Base-by-base conservation (phyloP, 2,113 vertebrate species). In the Chitala chitala region DNA sequence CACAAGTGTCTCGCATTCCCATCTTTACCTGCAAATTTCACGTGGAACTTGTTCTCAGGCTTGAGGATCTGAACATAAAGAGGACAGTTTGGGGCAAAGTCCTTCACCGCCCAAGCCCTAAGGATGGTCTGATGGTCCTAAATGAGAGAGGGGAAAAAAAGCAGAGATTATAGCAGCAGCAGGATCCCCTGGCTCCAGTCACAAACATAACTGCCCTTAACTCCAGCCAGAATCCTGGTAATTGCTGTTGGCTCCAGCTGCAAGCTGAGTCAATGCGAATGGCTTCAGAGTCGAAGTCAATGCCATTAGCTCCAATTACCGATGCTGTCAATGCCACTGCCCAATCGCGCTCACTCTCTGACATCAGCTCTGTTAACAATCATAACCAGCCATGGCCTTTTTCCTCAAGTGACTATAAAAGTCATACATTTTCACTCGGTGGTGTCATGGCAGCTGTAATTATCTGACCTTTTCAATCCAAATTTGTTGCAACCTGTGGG, bases 61-160 rank as follows among this genome's bases (percentile, higher is more conserved):
- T 92, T 92, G 61, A 92, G 90, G 65, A 93, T 93, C 81, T 93
- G 92, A 63, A 93, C 91, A 7, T 92, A 93, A 8, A 93, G 83
- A 54, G 91, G 92, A 78, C 92, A 93, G 82, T 92, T 93, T 72
- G 92, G 92, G 74, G 92, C 92, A 0, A 93, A 90, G 81, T 92
- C 91, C 82, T 92, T 92, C 74, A 92, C 91, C 0, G 91, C 91
- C 90, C 91, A 92, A 53, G 91, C 92, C 54, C 92, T 85, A 24
- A 93, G 88, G 74, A 93, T 93, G 73, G 91, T 93, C 86, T 93
- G 92, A 72, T 93, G 92, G 83, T 93, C 92, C 92, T 93, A 82
- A 69, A 66, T 55, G 71, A 79, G 79, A 76, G 74, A 42, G 65
- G 55, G 36, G 0, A 22, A 17, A 31, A 22, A n/a, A 20, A 36